Percentiles rank a stretch among this genome's conserved stretches.
phyloP scores from a whole-genome alignment of 2,113 vertebrate genomes.

The Tupaia chinensis region DNA sequence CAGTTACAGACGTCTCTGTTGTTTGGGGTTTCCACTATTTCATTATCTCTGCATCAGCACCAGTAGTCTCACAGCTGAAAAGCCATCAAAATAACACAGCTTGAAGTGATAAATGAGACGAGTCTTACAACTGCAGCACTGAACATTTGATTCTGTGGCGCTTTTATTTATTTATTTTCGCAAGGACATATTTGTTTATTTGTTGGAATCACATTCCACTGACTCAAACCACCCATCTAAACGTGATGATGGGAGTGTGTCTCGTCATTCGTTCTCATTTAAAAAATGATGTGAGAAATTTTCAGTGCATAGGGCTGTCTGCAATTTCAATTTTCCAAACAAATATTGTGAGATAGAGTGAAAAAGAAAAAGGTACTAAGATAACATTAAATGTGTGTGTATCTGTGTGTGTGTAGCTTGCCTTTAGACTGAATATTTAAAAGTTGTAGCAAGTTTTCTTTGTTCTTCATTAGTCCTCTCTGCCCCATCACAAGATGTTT shows the following conservation, averaged over 20 bases:
- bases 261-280: conserved; percentile 48
- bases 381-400: neutral
- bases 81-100: conserved; percentile 89
- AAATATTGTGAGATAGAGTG: conserved; percentile 41
- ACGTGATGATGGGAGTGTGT: neutral
- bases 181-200: conserved; percentile 72
- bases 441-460: neutral
- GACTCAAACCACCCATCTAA: conserved; percentile 56
- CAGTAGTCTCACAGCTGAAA: conserved; percentile 86
- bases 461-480: neutral
- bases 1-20: conserved; percentile 85
- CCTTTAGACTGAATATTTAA: neutral
- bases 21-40: conserved; percentile 88
- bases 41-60: conserved; percentile 90
- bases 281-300: conserved; percentile 45
- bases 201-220: conserved; percentile 57
- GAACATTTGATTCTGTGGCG: conserved; percentile 75
- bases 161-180: conserved; percentile 50
- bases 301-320: neutral
- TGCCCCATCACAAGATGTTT: too few species aligned
- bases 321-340: conserved; percentile 39
- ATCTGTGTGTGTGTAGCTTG: neutral
- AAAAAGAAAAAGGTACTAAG: neutral
- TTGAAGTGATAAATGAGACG: conserved; percentile 90
- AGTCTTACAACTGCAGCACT: conserved; percentile 77